Conservation (phyloP, 1,140 invertebrate genomes). For the Sminthurides bifidus region DNA sequence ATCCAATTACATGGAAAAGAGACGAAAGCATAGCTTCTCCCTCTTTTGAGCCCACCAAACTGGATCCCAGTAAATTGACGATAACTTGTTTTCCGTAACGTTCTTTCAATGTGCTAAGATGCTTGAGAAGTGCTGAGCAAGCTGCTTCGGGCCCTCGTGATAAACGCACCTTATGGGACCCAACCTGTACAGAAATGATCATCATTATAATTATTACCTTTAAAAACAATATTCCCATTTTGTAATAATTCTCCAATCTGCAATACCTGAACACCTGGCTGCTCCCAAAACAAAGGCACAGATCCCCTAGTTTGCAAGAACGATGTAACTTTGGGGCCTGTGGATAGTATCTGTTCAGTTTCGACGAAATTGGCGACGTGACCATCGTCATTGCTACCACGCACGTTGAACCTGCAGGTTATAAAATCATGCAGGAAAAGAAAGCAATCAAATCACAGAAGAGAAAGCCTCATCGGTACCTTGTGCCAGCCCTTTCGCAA, state of each 20-base stretch:
- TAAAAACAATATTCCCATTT: not conserved
- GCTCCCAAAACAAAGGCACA: slow-evolving; percentile 97
- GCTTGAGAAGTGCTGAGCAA: slow-evolving; percentile 78
- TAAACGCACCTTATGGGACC: slow-evolving; percentile 96
- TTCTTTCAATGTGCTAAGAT: slow-evolving; percentile 72
- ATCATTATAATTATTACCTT: too few relatives aligned
- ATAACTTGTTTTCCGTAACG: slow-evolving; percentile 84
- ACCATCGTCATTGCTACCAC: slow-evolving; percentile 97
- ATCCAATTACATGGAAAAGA: slow-evolving; percentile 74
- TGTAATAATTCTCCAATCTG: not conserved
- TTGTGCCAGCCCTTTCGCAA: slow-evolving; percentile 88
- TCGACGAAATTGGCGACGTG: slow-evolving; percentile 99
- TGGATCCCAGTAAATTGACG: slow-evolving; percentile 82
- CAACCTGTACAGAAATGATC: slow-evolving; percentile 52
- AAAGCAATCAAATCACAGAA: slow-evolving; percentile 28
- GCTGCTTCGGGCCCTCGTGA: slow-evolving; percentile 88
- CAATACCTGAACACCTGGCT: slow-evolving; percentile 84
- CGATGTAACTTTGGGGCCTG: slow-evolving; percentile 74
- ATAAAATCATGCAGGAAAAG: slow-evolving; percentile 10
- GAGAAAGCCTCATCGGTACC: slow-evolving; percentile 37
- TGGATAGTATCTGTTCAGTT: slow-evolving; percentile 90
- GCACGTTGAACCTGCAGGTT: slow-evolving; percentile 88
- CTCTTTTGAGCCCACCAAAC: slow-evolving; percentile 82
- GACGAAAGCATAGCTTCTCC: slow-evolving; percentile 91
- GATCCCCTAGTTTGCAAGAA: slow-evolving; percentile 86